These are phyloP conservation scores for Himalopsyche tibetana DNA, from an alignment of 2,888 invertebrate genomes.

Conservation along the genomic window DNA sequence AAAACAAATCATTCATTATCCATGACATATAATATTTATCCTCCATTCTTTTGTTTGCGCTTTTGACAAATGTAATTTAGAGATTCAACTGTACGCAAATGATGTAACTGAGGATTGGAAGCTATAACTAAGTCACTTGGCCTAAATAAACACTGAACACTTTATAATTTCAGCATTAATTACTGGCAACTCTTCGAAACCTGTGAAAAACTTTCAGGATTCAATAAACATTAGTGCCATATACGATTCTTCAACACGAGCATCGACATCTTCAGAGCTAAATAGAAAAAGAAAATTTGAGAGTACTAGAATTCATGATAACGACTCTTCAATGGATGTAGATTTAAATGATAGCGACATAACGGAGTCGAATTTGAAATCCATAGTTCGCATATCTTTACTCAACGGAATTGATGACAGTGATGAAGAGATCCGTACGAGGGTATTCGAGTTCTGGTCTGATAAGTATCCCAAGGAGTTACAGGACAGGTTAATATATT, in stretches of 20 bases:
- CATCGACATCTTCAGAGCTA: background rate
- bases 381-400: conserved; percentile 67
- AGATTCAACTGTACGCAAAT: too few species aligned
- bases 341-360: background rate
- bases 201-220: background rate
- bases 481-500: conserved; percentile 55
- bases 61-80: too few species aligned
- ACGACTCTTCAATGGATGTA: background rate
- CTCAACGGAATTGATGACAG: conserved; percentile 74
- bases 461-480: conserved; percentile 66
- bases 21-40: too few species aligned
- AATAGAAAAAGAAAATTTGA: conserved; percentile 54
- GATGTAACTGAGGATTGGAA: too few species aligned
- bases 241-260: background rate
- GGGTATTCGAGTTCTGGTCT: conserved; percentile 78
- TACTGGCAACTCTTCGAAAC: background rate
- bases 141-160: too few species aligned
- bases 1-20: too few species aligned
- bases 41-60: too few species aligned
- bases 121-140: too few species aligned
- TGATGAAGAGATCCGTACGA: conserved; percentile 71
- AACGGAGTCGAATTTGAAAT: background rate
- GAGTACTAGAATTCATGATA: conserved; percentile 49
- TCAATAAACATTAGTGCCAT: conserved; percentile 22
- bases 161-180: background rate